Evolutionary conservation across 2,797 vertebrate species (phyloP).

Genomic region (Corythornis leucogaster): DNA sequence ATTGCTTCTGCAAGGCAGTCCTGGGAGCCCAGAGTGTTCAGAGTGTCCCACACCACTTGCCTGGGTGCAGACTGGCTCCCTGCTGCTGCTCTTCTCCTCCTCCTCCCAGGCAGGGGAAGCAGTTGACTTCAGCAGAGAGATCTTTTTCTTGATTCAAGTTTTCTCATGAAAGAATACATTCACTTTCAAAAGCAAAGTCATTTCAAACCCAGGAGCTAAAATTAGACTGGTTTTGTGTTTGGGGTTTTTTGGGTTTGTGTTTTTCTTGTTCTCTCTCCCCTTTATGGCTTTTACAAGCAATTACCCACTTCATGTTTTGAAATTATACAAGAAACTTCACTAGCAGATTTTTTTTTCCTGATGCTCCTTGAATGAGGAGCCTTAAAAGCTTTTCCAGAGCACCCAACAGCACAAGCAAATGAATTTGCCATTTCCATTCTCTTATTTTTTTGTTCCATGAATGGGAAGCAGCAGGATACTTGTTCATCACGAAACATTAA

Average conservation of each 20-base stretch:
- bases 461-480: slow-evolving; percentile 2
- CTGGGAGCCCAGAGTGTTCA: neutral
- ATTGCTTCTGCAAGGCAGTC: neutral
- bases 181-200: slow-evolving; percentile 45
- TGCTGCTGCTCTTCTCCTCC: neutral
- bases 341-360: slow-evolving; percentile 3
- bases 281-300: slow-evolving; percentile 59
- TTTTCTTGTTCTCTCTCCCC: neutral
- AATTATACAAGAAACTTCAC: slow-evolving; percentile 54
- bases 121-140: neutral
- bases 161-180: slow-evolving; percentile 26
- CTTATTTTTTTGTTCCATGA: neutral
- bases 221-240: neutral
- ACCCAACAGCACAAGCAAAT: slow-evolving; percentile 35
- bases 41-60: neutral
- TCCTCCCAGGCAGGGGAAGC: neutral
- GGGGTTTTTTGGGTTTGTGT: neutral
- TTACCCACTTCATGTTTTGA: slow-evolving; percentile 59
- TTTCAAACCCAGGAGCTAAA: slow-evolving; percentile 43
- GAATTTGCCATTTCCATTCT: slow-evolving; percentile 39
- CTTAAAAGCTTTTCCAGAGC: slow-evolving; percentile 53
- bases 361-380: slow-evolving; percentile 25
- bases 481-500: neutral
- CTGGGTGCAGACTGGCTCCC: neutral
- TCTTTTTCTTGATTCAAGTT: slow-evolving; percentile 19